Conservation (phyloP, 2,113 vertebrate genomes). For the Ptychochromis oligacanthus region DNA sequence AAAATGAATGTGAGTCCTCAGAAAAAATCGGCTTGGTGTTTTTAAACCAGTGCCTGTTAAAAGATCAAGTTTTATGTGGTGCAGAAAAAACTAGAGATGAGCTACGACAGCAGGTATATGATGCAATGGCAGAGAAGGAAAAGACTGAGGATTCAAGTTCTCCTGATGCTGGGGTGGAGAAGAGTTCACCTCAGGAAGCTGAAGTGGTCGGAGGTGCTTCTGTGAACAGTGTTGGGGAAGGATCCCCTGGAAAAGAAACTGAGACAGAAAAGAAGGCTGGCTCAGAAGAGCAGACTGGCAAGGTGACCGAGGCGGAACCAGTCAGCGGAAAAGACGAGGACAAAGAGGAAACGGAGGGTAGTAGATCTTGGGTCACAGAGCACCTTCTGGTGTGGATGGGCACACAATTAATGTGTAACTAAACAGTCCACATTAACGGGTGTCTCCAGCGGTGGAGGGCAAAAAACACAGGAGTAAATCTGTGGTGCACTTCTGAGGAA, state of each 20-base stretch:
- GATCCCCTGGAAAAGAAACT: slow-evolving; percentile 10
- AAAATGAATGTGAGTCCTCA: no score
- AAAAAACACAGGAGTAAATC: neutral
- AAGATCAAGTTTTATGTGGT: slow-evolving; percentile 39
- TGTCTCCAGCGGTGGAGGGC: slow-evolving; percentile 15
- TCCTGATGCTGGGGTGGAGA: neutral
- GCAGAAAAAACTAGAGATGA: slow-evolving; percentile 94
- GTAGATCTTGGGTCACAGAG: slow-evolving; percentile 24
- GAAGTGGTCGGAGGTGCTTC: neutral
- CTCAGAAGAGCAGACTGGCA: slow-evolving; percentile 43
- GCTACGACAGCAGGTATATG: slow-evolving; percentile 96
- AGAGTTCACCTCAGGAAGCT: neutral
- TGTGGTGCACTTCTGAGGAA: neutral
- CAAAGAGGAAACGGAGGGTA: slow-evolving; percentile 51
- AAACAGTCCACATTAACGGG: neutral
- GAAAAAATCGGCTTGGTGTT: no score
- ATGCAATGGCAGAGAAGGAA: slow-evolving; percentile 90
- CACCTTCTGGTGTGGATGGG: slow-evolving; percentile 28
- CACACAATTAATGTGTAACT: neutral
- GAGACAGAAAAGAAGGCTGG: slow-evolving; percentile 21
- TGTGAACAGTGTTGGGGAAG: neutral
- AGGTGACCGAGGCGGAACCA: slow-evolving; percentile 15
- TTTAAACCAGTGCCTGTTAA: neutral
- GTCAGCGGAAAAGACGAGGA: neutral
- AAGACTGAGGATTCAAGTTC: slow-evolving; percentile 21